These are phyloP conservation scores for Plectrocnemia conspersa DNA, from an alignment of 1,140 invertebrate species.

Conservation along the genomic window DNA sequence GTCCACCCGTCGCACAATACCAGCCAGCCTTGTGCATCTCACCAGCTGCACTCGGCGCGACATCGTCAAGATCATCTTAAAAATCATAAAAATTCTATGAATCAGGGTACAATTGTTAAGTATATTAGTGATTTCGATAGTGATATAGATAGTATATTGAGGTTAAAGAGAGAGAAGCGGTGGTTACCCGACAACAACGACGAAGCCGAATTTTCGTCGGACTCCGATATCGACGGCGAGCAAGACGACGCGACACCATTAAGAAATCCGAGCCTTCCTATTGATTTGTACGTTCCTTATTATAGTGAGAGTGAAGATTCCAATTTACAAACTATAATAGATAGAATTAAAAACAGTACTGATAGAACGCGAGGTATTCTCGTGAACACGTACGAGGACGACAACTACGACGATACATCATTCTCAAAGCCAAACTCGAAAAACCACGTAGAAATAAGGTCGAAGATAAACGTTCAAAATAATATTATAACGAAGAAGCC, in stretches of 20 bases:
- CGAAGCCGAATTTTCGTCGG: slow-evolving; percentile 15
- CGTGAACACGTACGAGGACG: slow-evolving; percentile 38
- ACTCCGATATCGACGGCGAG: slow-evolving; percentile 16
- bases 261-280: slow-evolving; percentile 56
- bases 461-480: slow-evolving; percentile 51
- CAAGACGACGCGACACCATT: slow-evolving; percentile 44
- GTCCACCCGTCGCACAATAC: slow-evolving; percentile 53
- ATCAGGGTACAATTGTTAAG: slow-evolving; percentile 38
- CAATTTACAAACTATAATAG: slow-evolving; percentile 29
- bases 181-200: slow-evolving; percentile 51
- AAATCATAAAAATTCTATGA: slow-evolving; percentile 29
- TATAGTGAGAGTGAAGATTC: slow-evolving; percentile 54
- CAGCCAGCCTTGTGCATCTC: slow-evolving; percentile 51
- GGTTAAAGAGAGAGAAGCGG: slow-evolving; percentile 38
- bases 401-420: slow-evolving; percentile 46
- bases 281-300: slow-evolving; percentile 59
- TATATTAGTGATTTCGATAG: slow-evolving; percentile 32
- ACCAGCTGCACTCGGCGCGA: slow-evolving; percentile 48
- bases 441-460: slow-evolving; percentile 58
- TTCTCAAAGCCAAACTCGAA: slow-evolving; percentile 57
- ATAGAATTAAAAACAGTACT: slow-evolving; percentile 45
- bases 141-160: slow-evolving; percentile 31
- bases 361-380: slow-evolving; percentile 36
- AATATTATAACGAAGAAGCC: slow-evolving; percentile 50
- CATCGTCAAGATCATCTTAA: slow-evolving; percentile 9